Evolutionary conservation across 2,888 invertebrate species (phyloP).

Genomic region (Epiblema foenella): DNA sequence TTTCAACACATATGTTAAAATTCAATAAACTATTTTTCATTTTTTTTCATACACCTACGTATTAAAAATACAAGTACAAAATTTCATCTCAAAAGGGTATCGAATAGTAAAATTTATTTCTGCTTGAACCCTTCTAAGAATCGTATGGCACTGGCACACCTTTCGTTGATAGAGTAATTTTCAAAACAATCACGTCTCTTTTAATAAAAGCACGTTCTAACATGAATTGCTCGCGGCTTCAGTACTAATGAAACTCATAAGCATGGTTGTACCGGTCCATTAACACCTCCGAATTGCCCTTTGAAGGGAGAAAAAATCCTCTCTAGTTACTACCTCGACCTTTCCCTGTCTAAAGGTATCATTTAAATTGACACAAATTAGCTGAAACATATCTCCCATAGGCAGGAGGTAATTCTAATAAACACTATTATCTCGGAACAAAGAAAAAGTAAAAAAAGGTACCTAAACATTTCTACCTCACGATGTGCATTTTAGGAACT

Average conservation of each 20-base stretch:
- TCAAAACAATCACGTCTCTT: conserved; percentile 77
- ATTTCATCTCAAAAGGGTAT: not conserved
- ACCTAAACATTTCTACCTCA: too few relatives aligned
- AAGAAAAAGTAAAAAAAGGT: too few relatives aligned
- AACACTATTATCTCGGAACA: conserved; percentile 18
- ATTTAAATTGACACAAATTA: conserved; percentile 76
- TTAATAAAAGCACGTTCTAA: conserved; percentile 79
- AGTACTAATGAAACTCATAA: conserved; percentile 80
- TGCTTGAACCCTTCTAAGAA: not conserved
- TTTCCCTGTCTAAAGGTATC: conserved; percentile 61
- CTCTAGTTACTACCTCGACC: conserved; percentile 59
- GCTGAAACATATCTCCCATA: conserved; percentile 58
- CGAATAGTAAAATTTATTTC: not conserved
- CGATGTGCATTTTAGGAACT: too few relatives aligned
- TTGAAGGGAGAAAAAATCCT: conserved; percentile 69
- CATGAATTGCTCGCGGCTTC: conserved; percentile 78
- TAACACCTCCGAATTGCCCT: conserved; percentile 77
- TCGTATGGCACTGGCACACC: conserved; percentile 31
- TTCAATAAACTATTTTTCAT: too few relatives aligned
- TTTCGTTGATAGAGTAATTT: conserved; percentile 67
- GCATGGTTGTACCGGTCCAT: conserved; percentile 74
- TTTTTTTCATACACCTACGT: too few relatives aligned
- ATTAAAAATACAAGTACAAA: not conserved
- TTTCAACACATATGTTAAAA: too few relatives aligned
- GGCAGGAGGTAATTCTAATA: conserved; percentile 45